phyloP scores from a whole-genome alignment of 2,888 invertebrate species.

The Ormyrus pomaceus region DNA sequence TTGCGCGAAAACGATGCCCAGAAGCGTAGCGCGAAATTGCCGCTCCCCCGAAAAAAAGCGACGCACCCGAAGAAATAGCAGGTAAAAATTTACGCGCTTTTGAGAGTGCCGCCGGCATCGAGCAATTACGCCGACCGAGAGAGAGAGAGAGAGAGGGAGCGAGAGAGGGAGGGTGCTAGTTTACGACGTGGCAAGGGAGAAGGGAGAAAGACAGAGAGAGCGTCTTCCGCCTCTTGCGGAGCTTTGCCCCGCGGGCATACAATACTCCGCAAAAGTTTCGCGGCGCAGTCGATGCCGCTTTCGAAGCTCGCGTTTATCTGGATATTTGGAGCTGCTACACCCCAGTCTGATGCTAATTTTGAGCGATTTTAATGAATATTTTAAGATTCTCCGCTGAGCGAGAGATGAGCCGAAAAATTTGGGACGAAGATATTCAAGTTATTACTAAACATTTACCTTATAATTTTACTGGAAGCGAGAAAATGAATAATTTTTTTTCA shows the following conservation, averaged over 20 bases:
- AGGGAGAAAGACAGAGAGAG: conserved; percentile 10
- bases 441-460: too few species aligned
- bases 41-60: not conserved
- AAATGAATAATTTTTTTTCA: too few species aligned
- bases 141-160: conserved; percentile 30
- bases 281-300: not conserved
- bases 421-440: too few species aligned
- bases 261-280: conserved; percentile 48
- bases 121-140: conserved; percentile 37
- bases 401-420: too few species aligned
- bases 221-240: conserved; percentile 9
- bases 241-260: conserved; percentile 43
- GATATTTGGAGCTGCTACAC: not conserved
- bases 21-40: not conserved
- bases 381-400: too few species aligned
- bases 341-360: conserved; percentile 1
- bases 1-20: not conserved
- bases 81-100: conserved; percentile 45
- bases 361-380: not conserved
- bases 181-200: conserved; percentile 22
- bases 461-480: too few species aligned
- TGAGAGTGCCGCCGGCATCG: conserved; percentile 24
- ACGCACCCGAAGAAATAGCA: conserved; percentile 17
- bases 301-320: not conserved
- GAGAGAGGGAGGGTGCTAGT: conserved; percentile 25